These are phyloP conservation scores for Epinephelus fuscoguttatus DNA, from an alignment of 2,113 vertebrate genomes.

Conservation along the genomic window DNA sequence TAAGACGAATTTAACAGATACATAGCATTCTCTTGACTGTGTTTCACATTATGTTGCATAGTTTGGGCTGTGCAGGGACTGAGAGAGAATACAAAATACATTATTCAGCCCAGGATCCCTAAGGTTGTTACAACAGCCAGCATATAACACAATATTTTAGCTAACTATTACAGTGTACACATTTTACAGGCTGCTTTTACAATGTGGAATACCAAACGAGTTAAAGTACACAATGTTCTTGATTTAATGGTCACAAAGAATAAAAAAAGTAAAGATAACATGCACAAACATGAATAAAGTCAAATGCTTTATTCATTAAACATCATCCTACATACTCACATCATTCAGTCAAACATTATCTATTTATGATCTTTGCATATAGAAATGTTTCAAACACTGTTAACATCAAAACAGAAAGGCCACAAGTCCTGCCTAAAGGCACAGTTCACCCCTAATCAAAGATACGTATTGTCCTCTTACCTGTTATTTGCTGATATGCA, in stretches of 20 bases:
- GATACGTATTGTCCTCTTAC: too few species aligned
- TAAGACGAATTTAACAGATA: conserved; percentile 41
- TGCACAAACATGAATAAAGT: not conserved
- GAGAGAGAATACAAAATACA: conserved; percentile 31
- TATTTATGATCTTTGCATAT: conserved; percentile 22
- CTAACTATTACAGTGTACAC: not conserved
- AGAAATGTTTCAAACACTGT: not conserved
- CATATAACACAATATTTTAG: conserved; percentile 7
- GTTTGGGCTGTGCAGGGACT: not conserved
- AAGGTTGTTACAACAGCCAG: conserved; percentile 7
- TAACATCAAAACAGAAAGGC: not conserved
- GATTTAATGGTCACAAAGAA: not conserved
- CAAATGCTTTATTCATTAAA: conserved; percentile 27
- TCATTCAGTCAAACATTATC: conserved; percentile 10
- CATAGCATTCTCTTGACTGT: conserved; percentile 11
- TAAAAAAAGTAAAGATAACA: not conserved
- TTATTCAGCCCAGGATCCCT: conserved; percentile 33
- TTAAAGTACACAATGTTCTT: not conserved
- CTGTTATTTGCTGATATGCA: too few species aligned
- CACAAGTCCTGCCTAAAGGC: not conserved
- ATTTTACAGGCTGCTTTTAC: conserved; percentile 1
- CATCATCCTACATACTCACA: conserved; percentile 14
- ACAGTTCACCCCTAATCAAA: too few species aligned
- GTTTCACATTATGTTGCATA: conserved; percentile 25
- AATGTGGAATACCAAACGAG: not conserved